Evolutionary conservation across 2,888 invertebrate species (phyloP).

Genomic region (Drosophila cracens): DNA sequence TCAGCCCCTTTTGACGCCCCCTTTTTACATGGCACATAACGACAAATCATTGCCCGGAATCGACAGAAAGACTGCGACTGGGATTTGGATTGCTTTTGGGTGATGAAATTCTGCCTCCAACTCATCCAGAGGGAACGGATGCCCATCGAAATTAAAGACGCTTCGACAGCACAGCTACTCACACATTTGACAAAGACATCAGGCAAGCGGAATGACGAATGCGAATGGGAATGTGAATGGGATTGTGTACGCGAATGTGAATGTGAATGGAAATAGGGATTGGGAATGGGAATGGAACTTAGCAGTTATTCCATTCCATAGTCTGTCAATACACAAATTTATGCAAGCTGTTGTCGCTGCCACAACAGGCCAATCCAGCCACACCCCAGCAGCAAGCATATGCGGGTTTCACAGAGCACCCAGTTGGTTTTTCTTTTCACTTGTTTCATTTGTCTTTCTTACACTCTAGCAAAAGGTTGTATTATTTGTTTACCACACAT

Average conservation of each 20-base stretch:
- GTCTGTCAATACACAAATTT: slow-evolving; percentile 75
- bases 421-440: slow-evolving; percentile 30
- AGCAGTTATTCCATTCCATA: slow-evolving; percentile 67
- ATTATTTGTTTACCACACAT: background rate
- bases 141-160: slow-evolving; percentile 52
- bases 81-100: slow-evolving; percentile 7
- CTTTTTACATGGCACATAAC: slow-evolving; percentile 37
- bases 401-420: slow-evolving; percentile 56
- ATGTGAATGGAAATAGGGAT: slow-evolving; percentile 4
- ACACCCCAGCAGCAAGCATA: slow-evolving; percentile 33
- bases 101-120: slow-evolving; percentile 6
- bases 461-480: slow-evolving; percentile 9
- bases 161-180: slow-evolving; percentile 40
- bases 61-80: slow-evolving; percentile 8
- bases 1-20: slow-evolving; percentile 25
- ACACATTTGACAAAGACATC: slow-evolving; percentile 67
- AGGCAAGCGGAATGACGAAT: slow-evolving; percentile 56
- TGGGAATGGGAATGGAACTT: slow-evolving; percentile 45
- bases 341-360: slow-evolving; percentile 69
- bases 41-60: slow-evolving; percentile 48
- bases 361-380: slow-evolving; percentile 33
- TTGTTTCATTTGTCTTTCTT: slow-evolving; percentile 30
- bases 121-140: background rate
- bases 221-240: slow-evolving; percentile 23
- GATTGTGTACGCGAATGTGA: slow-evolving; percentile 6